Conservation (phyloP, 2,888 invertebrate species). For the Epirrita christyi region DNA sequence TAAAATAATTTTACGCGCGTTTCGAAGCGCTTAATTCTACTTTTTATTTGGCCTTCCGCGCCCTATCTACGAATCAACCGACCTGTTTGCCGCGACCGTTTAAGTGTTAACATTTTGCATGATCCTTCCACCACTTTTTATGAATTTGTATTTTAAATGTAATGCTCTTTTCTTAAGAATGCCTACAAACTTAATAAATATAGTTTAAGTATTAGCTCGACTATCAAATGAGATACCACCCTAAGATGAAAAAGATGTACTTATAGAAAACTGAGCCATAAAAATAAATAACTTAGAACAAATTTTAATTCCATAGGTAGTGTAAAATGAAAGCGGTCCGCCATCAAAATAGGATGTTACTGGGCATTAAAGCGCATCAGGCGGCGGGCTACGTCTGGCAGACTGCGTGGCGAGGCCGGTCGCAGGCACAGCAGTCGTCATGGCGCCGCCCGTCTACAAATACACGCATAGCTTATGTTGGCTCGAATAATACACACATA, state of each 20-base stretch:
- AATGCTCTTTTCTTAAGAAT: too few relatives aligned
- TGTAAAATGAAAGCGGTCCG: conserved; percentile 20
- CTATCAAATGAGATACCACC: too few relatives aligned
- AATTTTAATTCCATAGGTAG: conserved; percentile 17
- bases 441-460: conserved; percentile 65
- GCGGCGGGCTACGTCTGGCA: conserved; percentile 57
- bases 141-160: conserved; percentile 37
- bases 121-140: conserved; percentile 52
- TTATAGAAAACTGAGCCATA: conserved; percentile 3
- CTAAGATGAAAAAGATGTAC: too few relatives aligned
- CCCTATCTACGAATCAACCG: conserved; percentile 83
- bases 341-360: conserved; percentile 42
- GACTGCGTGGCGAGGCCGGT: conserved; percentile 54
- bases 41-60: conserved; percentile 82
- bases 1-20: conserved; percentile 85
- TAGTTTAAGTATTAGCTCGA: too few relatives aligned
- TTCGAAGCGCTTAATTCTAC: conserved; percentile 83
- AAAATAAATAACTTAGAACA: not conserved
- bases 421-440: conserved; percentile 52
- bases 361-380: conserved; percentile 56
- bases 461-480: conserved; percentile 40
- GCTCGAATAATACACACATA: conserved; percentile 30
- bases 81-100: conserved; percentile 68
- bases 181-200: too few relatives aligned
- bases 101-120: conserved; percentile 80